Percentiles rank a stretch among this genome's conserved stretches.
Conservation (phyloP, 2,797 vertebrate genomes). For the Cuniculus paca region DNA sequence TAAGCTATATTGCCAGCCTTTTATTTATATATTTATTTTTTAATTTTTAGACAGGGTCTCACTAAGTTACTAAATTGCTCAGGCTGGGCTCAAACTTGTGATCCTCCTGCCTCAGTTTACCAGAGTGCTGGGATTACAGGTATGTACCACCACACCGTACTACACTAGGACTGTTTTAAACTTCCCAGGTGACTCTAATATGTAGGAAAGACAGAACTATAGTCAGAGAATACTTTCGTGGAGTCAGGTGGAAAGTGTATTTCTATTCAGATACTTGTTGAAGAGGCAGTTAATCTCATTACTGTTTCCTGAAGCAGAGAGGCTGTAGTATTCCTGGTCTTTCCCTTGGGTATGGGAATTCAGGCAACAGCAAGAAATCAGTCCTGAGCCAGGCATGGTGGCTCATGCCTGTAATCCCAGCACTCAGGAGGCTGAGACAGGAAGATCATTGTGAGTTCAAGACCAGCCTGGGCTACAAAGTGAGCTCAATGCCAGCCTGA, state of each 20-base stretch:
- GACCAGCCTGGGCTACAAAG: too few species aligned
- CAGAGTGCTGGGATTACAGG: neutral
- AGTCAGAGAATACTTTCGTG: neutral
- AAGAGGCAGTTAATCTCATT: neutral
- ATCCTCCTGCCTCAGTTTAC: neutral
- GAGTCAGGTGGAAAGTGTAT: neutral
- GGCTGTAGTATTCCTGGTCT: neutral
- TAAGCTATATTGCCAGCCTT: neutral
- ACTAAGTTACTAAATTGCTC: neutral
- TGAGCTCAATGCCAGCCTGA: too few species aligned
- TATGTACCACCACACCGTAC: neutral
- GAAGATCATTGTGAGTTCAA: too few species aligned
- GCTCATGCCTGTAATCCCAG: too few species aligned
- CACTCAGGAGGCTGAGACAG: neutral
- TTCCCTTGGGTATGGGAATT: neutral
- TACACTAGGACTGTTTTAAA: neutral
- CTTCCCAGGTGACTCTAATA: neutral
- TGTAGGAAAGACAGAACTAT: neutral
- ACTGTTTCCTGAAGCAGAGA: constrained; percentile 2
- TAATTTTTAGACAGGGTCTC: neutral
- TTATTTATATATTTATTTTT: neutral
- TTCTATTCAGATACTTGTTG: neutral
- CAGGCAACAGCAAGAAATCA: neutral
- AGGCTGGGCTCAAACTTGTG: neutral
- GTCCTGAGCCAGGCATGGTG: too few species aligned